Evolutionary conservation across 2,113 vertebrate species (phyloP).

Genomic region (Anarrhichthys ocellatus): DNA sequence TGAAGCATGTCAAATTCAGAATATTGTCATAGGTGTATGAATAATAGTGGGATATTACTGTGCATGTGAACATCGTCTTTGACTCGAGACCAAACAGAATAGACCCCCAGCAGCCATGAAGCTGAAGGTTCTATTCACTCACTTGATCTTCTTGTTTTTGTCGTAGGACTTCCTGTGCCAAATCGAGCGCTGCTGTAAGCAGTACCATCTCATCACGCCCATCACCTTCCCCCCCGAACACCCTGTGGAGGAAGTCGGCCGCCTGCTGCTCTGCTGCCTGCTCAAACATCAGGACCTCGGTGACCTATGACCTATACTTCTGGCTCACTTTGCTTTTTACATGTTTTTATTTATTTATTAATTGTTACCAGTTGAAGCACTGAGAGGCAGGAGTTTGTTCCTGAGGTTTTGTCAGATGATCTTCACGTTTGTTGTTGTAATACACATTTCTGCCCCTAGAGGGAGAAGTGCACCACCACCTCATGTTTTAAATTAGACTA

Average conservation of each 20-base stretch:
- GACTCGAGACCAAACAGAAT: too few species aligned
- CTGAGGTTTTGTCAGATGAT: too few species aligned
- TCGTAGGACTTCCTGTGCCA: constrained; percentile 96
- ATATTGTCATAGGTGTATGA: too few species aligned
- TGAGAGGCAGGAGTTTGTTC: too few species aligned
- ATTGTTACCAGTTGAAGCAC: not conserved
- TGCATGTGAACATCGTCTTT: too few species aligned
- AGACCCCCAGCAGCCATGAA: not conserved
- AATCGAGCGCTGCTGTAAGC: constrained; percentile 96
- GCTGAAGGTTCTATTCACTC: not conserved
- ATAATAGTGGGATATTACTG: too few species aligned
- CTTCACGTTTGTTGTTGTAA: too few species aligned
- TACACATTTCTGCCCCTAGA: too few species aligned
- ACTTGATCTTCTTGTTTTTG: not conserved
- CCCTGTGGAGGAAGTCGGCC: constrained; percentile 98
- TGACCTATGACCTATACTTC: constrained; percentile 79
- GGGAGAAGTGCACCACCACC: too few species aligned
- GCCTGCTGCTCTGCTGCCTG: constrained; percentile 95
- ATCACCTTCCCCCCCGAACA: constrained; percentile 97
- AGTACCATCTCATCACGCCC: constrained; percentile 96
- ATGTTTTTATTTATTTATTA: not conserved
- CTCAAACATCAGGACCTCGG: constrained; percentile 98
- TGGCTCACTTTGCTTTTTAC: not conserved
- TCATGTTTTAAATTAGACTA: too few species aligned
- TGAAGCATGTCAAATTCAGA: too few species aligned